A percentile compares a stretch with the other conserved stretches of the same genome.
Evolutionary conservation across 2,113 vertebrate genomes (phyloP).

Genomic region (Phycodurus eques): DNA sequence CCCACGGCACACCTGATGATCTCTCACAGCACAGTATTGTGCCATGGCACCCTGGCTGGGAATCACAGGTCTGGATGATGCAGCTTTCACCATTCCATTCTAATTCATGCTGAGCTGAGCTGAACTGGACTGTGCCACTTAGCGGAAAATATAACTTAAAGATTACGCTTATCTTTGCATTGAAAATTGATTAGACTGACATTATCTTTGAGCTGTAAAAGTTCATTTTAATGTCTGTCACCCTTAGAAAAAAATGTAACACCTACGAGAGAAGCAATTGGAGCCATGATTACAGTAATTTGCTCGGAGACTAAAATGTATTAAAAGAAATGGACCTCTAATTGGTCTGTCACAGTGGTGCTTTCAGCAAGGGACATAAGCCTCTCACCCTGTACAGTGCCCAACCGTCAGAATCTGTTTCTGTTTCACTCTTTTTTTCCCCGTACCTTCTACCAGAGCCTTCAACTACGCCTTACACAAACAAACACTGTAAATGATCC

Average conservation of each 20-base stretch:
- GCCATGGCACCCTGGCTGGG: neutral
- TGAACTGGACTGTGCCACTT: neutral
- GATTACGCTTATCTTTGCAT: too few relatives aligned
- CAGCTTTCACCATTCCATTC: too few relatives aligned
- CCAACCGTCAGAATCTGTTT: slow-evolving; percentile 19
- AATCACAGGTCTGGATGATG: neutral
- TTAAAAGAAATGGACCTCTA: neutral
- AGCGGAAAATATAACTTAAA: neutral
- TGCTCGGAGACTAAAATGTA: neutral
- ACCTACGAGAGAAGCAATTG: neutral
- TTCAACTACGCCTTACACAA: slow-evolving; percentile 37
- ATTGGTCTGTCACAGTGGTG: neutral
- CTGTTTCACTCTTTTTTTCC: slow-evolving; percentile 15
- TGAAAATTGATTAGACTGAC: too few relatives aligned
- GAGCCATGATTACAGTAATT: neutral
- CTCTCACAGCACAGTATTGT: neutral
- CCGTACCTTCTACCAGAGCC: neutral
- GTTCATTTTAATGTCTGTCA: neutral
- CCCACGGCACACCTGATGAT: neutral
- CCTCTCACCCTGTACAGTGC: slow-evolving; percentile 17
- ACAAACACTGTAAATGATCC: slow-evolving; percentile 39
- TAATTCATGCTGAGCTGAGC: neutral
- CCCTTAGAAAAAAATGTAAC: neutral
- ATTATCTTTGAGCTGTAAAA: neutral
- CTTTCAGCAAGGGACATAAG: neutral